A percentile compares a stretch with the other conserved stretches of the same genome.
These are phyloP conservation scores for Platyscapa corneri DNA, from an alignment of 1,140 invertebrate species.

Conservation along the genomic window DNA sequence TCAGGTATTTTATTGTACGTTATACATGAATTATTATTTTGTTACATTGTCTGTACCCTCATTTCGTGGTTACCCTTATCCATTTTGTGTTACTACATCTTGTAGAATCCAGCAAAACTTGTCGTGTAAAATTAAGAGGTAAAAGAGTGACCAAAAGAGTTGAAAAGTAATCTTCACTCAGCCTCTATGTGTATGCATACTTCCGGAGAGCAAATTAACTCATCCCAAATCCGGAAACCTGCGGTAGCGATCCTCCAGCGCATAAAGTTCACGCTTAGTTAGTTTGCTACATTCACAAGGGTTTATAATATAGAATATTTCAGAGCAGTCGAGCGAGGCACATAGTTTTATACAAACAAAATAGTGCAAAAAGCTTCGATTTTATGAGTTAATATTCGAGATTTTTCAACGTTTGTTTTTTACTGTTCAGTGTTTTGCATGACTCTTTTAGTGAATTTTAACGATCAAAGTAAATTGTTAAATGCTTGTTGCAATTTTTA, in stretches of 20 bases:
- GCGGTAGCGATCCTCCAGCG: not conserved
- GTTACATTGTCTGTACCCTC: too few species aligned
- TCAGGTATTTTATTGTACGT: too few species aligned
- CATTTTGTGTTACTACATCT: too few species aligned
- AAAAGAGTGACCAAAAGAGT: too few species aligned
- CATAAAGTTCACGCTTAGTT: constrained; percentile 4
- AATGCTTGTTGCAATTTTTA: not conserved
- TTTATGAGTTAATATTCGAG: not conserved
- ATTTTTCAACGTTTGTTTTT: not conserved
- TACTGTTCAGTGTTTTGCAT: not conserved
- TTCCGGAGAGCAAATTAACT: not conserved
- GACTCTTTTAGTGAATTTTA: not conserved
- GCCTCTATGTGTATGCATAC: too few species aligned
- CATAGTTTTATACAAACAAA: not conserved
- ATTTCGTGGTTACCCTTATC: too few species aligned
- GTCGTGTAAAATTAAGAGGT: too few species aligned
- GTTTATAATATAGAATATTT: not conserved
- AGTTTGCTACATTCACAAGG: not conserved
- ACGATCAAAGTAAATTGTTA: not conserved
- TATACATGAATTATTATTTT: too few species aligned
- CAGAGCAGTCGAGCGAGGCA: not conserved
- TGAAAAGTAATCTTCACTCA: too few species aligned
- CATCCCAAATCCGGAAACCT: not conserved
- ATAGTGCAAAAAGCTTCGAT: not conserved
- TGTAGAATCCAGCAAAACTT: too few species aligned